Conservation (phyloP, 2,113 vertebrate species). For the Cyrtonyx montezumae region DNA sequence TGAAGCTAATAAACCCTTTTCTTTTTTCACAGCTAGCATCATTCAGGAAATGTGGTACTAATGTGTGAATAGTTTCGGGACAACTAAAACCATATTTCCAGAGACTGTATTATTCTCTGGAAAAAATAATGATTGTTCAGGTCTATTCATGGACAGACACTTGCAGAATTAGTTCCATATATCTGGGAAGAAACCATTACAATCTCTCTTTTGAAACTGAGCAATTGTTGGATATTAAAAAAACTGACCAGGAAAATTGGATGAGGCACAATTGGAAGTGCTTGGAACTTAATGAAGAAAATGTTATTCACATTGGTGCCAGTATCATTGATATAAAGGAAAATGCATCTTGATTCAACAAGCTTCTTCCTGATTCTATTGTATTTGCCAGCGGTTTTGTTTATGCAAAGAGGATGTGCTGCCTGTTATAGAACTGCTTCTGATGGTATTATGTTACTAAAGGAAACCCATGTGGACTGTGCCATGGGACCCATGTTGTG, state of each 20-base stretch:
- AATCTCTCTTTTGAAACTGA: neutral
- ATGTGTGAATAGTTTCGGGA: neutral
- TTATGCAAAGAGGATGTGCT: neutral
- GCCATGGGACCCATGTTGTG: neutral
- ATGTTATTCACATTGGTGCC: neutral
- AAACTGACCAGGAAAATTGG: conserved; percentile 1
- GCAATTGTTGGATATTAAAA: conserved; percentile 6
- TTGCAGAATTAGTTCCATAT: conserved; percentile 55
- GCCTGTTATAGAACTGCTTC: neutral
- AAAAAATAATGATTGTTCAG: conserved; percentile 52
- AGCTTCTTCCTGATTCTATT: neutral
- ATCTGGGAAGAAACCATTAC: neutral
- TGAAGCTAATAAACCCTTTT: neutral
- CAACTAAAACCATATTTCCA: conserved; percentile 40
- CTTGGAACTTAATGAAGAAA: conserved; percentile 41
- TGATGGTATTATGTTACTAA: neutral
- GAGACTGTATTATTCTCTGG: conserved; percentile 34
- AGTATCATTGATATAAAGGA: conserved; percentile 11
- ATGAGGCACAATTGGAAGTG: conserved; percentile 26
- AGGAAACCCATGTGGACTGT: neutral
- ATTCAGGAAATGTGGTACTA: neutral
- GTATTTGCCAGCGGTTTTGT: conserved; percentile 6
- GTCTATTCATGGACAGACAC: conserved; percentile 32
- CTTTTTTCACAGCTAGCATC: neutral
- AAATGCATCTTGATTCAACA: neutral